Evolutionary conservation across 2,888 invertebrate genomes (phyloP), one percentile per base, ranked within the genome.

Genomic region (Slavum lentiscoides): DNA sequence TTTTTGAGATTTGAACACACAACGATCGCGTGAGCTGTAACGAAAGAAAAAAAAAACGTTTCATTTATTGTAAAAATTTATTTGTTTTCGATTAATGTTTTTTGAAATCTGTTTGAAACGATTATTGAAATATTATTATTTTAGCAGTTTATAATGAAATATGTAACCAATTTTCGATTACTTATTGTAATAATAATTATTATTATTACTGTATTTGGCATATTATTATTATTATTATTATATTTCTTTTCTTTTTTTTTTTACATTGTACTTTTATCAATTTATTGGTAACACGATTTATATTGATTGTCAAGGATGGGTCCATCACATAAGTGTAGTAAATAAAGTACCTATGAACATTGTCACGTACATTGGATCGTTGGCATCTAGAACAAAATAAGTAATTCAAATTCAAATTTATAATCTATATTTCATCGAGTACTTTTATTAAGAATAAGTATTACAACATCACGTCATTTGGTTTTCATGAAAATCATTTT

Each of bases 81-180:
- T 73, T 61, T 73, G 61, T 58, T 62, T 62, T 53, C 19, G 4
- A 69, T 53, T 30, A 5, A 53, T 30, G 19, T 43, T 15, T 43
- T 15, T 68, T 62, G 13, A 62, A 73, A 49, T 62, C 49, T 73
- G 49, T 62, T 49, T 74, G 62, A 74, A 53, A 55, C 49, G 49
- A 53, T 74, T 74, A 62, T 62, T 74, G 49, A 49, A 55, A 30
- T 53, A 74, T 49, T 73, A 73, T 55, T 68, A 23, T 23, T 39
- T 66, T 66, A 66, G 49, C 49, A 49, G 8, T 23, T 43, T 72
- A 73, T n/a, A 19, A 62, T 21, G 13, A 70, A 15, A 70, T 58
- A 15, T 23, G 67, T 68, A 19, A 55, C 53, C 55, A 15, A 49
- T 19, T 69, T 49, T 49, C 3, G 13, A 49, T 49, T 49, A 13